Evolutionary conservation across 2,797 vertebrate genomes (phyloP).

Genomic region (Petrocephalus sullivani): DNA sequence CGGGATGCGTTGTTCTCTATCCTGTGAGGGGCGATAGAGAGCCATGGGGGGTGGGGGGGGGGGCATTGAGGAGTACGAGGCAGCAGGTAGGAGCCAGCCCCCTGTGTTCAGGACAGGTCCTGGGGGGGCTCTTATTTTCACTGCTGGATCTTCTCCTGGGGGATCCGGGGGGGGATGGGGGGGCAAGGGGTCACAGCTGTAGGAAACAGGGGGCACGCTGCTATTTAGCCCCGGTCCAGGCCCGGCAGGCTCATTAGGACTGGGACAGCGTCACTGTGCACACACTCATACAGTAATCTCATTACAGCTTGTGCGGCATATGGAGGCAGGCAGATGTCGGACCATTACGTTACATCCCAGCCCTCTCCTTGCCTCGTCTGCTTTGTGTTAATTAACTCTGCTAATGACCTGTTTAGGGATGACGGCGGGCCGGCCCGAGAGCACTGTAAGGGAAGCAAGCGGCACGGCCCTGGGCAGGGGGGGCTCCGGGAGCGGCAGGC

Average conservation of each 20-base stretch:
- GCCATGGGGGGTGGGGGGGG: neutral
- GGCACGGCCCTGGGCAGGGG: neutral
- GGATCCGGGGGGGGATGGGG: neutral
- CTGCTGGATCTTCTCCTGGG: too few species aligned
- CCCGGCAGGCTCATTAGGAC: slow-evolving; percentile 48
- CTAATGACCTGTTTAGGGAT: slow-evolving; percentile 51
- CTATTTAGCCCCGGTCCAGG: slow-evolving; percentile 37
- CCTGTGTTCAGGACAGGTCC: neutral
- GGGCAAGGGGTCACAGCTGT: neutral
- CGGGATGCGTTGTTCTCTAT: neutral
- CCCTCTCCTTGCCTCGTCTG: slow-evolving; percentile 3
- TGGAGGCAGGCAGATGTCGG: slow-evolving; percentile 41
- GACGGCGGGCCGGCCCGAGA: slow-evolving; percentile 21
- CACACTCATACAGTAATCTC: slow-evolving; percentile 39
- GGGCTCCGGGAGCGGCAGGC: neutral
- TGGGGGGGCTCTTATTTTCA: neutral
- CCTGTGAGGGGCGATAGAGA: neutral
- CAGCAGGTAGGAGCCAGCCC: neutral
- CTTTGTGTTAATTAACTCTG: slow-evolving; percentile 43
- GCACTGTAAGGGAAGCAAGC: slow-evolving; percentile 34
- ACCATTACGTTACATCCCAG: slow-evolving; percentile 37
- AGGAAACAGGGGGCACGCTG: neutral
- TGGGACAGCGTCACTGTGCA: slow-evolving; percentile 49
- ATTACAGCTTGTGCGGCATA: slow-evolving; percentile 45
- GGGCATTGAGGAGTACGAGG: neutral